Evolutionary conservation across 2,113 vertebrate species (phyloP).

Genomic region (Lanius ludovicianus): DNA sequence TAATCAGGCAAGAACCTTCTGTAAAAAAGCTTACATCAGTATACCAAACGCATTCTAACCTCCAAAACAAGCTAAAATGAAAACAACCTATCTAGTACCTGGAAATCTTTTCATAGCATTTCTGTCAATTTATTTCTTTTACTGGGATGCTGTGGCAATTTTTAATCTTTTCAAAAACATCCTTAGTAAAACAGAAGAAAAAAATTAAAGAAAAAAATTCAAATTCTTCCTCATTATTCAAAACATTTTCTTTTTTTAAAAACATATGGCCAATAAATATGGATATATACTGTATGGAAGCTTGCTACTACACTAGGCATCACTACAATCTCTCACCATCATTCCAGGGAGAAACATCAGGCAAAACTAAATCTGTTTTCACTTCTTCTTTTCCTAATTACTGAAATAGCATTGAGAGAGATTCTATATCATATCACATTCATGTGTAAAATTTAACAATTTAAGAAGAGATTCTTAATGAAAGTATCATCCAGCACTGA

Average conservation of each 20-base stretch:
- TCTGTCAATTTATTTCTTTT: background rate
- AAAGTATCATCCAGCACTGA: background rate
- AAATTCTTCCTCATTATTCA: background rate
- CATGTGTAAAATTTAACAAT: background rate
- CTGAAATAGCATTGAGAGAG: background rate
- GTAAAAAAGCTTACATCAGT: background rate
- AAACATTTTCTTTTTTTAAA: background rate
- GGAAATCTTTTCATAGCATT: background rate
- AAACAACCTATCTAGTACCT: background rate
- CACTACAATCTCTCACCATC: background rate
- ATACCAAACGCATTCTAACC: background rate
- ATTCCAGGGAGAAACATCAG: background rate
- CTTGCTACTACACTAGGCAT: background rate
- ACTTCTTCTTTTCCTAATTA: background rate
- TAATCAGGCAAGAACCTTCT: background rate
- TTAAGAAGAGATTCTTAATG: background rate
- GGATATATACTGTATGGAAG: background rate
- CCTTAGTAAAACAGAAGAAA: background rate
- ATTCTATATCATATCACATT: background rate
- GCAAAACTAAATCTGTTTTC: background rate
- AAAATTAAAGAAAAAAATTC: background rate
- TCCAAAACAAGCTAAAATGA: background rate
- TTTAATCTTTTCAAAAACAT: background rate
- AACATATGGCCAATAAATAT: rapidly evolving
- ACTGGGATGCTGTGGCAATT: background rate